These are phyloP conservation scores for Dendrocincla tyrannina DNA, from an alignment of 2,797 vertebrate genomes.

Conservation along the genomic window DNA sequence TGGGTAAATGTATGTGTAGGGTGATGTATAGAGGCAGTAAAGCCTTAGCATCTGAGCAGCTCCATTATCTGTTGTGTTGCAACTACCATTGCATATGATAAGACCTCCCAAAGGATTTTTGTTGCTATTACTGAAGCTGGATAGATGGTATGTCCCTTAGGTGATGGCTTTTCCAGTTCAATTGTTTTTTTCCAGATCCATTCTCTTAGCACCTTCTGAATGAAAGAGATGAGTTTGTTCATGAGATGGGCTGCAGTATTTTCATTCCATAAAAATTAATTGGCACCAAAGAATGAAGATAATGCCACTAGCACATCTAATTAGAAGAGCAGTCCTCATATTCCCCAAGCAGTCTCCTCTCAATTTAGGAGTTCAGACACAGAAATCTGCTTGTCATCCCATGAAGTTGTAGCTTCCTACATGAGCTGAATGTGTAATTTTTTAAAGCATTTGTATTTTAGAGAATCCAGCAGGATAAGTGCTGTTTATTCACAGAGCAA, in stretches of 20 bases:
- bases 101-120: not conserved
- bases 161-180: not conserved
- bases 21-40: not conserved
- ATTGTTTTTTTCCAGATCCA: not conserved
- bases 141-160: not conserved
- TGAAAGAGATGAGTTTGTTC: not conserved
- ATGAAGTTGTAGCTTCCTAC: not conserved
- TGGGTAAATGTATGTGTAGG: not conserved
- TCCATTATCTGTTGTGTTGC: fast-evolving
- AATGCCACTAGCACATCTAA: not conserved
- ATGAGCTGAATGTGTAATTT: not conserved
- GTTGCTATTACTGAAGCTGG: not conserved
- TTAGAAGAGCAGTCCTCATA: not conserved
- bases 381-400: not conserved
- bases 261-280: not conserved
- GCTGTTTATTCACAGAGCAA: not conserved
- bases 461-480: slow-evolving; percentile 25
- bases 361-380: not conserved
- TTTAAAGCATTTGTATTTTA: not conserved
- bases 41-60: not conserved
- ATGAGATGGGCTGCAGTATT: not conserved
- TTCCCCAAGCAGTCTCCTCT: not conserved
- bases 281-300: not conserved
- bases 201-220: not conserved
- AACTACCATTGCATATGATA: fast-evolving